Evolutionary conservation across 1,140 invertebrate species (phyloP), one percentile per base, ranked within the genome.

Genomic region (Caenorhabditis latens): DNA sequence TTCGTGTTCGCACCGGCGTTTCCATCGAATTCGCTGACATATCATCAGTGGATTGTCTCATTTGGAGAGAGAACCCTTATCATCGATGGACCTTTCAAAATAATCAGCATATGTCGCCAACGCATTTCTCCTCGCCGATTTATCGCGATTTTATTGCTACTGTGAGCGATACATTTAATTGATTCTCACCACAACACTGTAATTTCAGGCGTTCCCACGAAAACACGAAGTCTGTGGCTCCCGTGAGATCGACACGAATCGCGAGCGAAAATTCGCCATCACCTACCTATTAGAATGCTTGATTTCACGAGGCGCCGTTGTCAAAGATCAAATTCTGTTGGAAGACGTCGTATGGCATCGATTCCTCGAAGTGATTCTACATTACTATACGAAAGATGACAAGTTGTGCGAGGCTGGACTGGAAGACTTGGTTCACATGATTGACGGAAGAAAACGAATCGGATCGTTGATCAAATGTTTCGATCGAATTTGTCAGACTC

Each of bases 371-470:
- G 63, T 86, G 8, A 79, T 79, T 50, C 71, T 79, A 9, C 71
- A 79, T 42, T 79, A 79, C 7, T 79, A 79, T 46, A 50, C 71
- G 1, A 79, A 79, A 24, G 71, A 79, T 16, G 65, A 65, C 24
- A 61, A 86, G 50, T 46, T 50, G 11, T 58, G 61, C 32, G 86
- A 86, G 16, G 57, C 65, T 9, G 71, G 65, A 11, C 63, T 86
- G 2, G 86, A 86, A 21, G 50, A 71, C 43, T 71, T 86, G 42
- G 61, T 86, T 50, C 50, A 57, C 14, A 86, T 86, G 86, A 86
- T 86, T 42, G 86, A 86, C 24, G 82, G 71, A 24, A 61, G 86
- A 21, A 86, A 86, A 32, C 71, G 86, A 24, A 84, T 86, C n/a
- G 86, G 86, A 9, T 63, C 42, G 16, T 57, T 86, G 24, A 46